Conservation (phyloP, 2,113 vertebrate species). For the Coreoperca whiteheadi region DNA sequence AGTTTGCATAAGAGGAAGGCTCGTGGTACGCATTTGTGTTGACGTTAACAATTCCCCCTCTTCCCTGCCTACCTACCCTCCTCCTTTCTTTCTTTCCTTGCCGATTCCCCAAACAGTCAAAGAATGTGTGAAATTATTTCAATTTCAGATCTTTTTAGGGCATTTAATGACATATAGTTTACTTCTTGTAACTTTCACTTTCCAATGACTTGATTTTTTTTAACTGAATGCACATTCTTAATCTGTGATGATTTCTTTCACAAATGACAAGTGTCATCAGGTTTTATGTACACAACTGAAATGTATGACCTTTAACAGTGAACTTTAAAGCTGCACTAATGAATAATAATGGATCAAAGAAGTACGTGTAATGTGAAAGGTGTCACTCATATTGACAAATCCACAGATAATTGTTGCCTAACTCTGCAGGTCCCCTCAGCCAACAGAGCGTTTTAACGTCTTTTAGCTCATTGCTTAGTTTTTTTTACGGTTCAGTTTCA, state of each 20-base stretch:
- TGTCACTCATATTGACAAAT: not conserved
- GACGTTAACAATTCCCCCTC: constrained; percentile 70
- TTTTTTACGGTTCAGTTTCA: not conserved
- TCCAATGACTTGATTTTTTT: not conserved
- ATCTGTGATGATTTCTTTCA: not conserved
- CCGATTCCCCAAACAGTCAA: not conserved
- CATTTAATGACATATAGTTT: not conserved
- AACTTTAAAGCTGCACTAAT: not conserved
- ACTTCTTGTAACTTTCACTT: not conserved
- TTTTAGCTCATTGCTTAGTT: not conserved
- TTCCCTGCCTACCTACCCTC: constrained; percentile 35
- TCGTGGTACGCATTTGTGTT: not conserved
- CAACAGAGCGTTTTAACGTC: not conserved
- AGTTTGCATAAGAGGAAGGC: constrained; percentile 20
- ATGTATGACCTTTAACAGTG: not conserved
- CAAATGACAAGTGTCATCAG: not conserved
- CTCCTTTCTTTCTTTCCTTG: constrained; percentile 79
- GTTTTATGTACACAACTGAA: not conserved
- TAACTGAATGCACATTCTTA: not conserved
- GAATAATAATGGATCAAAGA: not conserved
- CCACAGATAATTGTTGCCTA: not conserved
- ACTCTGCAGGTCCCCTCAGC: not conserved
- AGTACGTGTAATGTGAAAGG: not conserved
- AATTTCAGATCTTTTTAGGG: not conserved
- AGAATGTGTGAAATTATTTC: not conserved